Conservation (phyloP, 2,113 vertebrate species). For the Bucco capensis region DNA sequence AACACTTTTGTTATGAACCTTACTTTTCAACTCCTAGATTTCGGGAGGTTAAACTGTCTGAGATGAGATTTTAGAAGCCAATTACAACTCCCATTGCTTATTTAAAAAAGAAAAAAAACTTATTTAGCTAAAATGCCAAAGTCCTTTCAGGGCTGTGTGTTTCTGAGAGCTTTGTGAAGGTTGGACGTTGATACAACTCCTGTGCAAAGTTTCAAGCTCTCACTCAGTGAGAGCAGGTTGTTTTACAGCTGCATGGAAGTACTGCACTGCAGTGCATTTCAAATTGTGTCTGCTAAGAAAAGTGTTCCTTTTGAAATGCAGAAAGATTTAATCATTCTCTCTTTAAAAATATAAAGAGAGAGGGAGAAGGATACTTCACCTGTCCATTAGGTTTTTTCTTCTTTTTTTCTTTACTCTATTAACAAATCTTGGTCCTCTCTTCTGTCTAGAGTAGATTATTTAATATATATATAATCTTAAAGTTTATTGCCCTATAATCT, state of each 20-base stretch:
- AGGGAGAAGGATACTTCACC: not conserved
- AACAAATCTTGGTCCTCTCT: not conserved
- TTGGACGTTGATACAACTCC: not conserved
- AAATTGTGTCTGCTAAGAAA: not conserved
- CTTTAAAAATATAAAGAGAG: not conserved
- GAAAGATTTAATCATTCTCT: not conserved
- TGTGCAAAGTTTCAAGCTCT: not conserved
- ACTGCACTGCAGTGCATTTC: not conserved
- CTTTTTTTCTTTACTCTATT: not conserved
- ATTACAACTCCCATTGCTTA: not conserved
- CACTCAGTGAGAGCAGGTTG: not conserved
- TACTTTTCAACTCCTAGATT: not conserved
- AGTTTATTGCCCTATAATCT: not conserved
- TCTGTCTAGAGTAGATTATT: not conserved
- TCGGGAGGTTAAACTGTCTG: not conserved
- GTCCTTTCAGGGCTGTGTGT: not conserved
- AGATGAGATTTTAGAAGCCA: not conserved
- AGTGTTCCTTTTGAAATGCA: not conserved
- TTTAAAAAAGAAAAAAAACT: not conserved
- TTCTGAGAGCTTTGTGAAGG: not conserved
- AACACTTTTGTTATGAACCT: not conserved
- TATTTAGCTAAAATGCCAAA: not conserved
- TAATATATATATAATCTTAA: not conserved
- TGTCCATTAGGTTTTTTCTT: not conserved
- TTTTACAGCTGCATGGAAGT: not conserved